These are phyloP conservation scores for Formicarius rufipectus DNA, from an alignment of 2,113 vertebrate species.

Conservation along the genomic window DNA sequence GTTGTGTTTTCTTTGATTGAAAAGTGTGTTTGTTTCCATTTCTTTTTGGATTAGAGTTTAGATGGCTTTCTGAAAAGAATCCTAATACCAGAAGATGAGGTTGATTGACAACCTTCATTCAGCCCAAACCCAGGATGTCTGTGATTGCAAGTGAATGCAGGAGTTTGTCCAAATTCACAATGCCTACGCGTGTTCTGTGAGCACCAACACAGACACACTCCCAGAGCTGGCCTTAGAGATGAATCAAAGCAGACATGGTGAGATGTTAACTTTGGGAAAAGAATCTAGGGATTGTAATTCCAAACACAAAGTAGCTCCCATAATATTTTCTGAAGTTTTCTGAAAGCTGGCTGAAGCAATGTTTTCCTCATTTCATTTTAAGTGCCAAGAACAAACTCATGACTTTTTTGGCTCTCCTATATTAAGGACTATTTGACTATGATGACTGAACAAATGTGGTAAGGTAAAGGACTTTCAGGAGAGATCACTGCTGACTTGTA, in stretches of 20 bases:
- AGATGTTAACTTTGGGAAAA: not conserved
- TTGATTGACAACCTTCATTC: not conserved
- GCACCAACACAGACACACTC: not conserved
- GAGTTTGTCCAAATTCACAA: not conserved
- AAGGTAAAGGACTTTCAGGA: not conserved
- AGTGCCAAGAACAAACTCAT: not conserved
- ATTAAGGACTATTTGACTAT: not conserved
- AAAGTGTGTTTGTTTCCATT: not conserved
- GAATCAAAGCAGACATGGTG: not conserved
- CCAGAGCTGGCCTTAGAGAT: not conserved
- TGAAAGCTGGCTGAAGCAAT: not conserved
- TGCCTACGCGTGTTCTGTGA: not conserved
- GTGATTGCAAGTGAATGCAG: not conserved
- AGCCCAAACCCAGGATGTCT: not conserved
- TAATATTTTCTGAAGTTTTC: not conserved
- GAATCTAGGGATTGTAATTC: not conserved
- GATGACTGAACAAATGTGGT: not conserved
- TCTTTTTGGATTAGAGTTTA: not conserved
- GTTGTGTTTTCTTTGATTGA: no score
- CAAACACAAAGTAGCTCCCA: not conserved
- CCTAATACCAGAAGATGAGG: not conserved
- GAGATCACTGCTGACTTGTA: not conserved
- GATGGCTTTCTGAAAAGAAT: not conserved
- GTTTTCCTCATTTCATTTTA: not conserved
- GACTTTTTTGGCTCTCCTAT: not conserved